phyloP scores from a whole-genome alignment of 2,888 invertebrate species.

The Melinaea menophilus region DNA sequence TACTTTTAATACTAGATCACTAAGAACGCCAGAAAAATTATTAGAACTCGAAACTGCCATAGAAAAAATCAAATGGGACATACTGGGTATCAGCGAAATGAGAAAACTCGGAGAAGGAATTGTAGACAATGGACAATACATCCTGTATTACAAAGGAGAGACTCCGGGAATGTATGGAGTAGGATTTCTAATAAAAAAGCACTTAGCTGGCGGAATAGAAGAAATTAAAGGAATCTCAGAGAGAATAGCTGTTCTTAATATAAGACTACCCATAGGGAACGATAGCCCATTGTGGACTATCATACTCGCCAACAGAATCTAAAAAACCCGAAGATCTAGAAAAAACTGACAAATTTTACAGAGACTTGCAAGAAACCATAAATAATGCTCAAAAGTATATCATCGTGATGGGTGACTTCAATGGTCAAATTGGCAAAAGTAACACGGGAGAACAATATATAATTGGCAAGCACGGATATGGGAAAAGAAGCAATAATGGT shows the following conservation, averaged over 20 bases:
- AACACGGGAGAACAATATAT: constrained; percentile 19
- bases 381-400: constrained; percentile 21
- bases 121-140: constrained; percentile 12
- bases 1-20: constrained; percentile 25
- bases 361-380: constrained; percentile 18
- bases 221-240: constrained; percentile 33
- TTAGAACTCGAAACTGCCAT: constrained; percentile 25
- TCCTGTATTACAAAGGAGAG: constrained; percentile 19
- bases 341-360: background rate
- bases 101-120: constrained; percentile 18
- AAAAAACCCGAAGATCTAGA: constrained; percentile 22
- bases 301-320: constrained; percentile 30
- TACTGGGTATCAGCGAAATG: constrained; percentile 28
- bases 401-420: constrained; percentile 25
- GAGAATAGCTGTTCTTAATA: constrained; percentile 29
- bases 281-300: constrained; percentile 24
- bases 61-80: constrained; percentile 24
- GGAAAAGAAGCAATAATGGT: constrained; percentile 32
- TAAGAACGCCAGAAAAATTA: constrained; percentile 25
- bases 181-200: constrained; percentile 21
- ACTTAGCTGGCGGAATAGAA: constrained; percentile 19
- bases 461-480: constrained; percentile 25
- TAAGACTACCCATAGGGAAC: constrained; percentile 13
- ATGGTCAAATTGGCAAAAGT: no score
- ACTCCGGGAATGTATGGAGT: constrained; percentile 13